Percentiles rank a stretch among this genome's conserved stretches.
phyloP scores from a whole-genome alignment of 2,888 invertebrate species.

The Alentia gelatinosa region DNA sequence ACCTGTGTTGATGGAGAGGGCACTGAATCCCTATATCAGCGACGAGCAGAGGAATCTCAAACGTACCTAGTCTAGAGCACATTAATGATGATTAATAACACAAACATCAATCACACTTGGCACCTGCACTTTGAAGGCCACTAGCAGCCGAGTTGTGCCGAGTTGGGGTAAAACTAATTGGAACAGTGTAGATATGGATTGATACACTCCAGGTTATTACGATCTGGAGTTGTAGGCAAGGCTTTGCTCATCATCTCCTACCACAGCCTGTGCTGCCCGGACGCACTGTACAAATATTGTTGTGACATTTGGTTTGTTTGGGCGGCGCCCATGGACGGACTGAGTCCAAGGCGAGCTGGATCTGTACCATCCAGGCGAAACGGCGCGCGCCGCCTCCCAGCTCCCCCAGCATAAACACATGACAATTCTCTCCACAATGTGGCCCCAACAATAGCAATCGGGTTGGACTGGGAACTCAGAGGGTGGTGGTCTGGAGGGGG shows the following conservation, averaged over 20 bases:
- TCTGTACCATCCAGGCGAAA: background rate
- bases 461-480: background rate
- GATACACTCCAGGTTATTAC: background rate
- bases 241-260: background rate
- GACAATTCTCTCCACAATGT: background rate
- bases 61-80: background rate
- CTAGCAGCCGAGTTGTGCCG: background rate
- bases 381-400: background rate
- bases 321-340: background rate
- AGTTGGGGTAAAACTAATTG: background rate
- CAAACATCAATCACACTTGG: background rate
- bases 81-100: conserved; percentile 8
- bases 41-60: background rate
- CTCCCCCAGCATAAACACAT: background rate
- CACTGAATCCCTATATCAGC: background rate
- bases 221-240: background rate
- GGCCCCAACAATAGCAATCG: background rate
- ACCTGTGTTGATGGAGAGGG: conserved; percentile 26
- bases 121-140: background rate
- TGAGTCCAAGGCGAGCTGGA: background rate
- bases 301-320: conserved; percentile 12
- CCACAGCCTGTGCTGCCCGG: background rate
- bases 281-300: conserved; percentile 13
- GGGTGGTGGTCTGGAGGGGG: background rate
- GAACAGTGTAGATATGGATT: background rate